Base-by-base conservation (phyloP, 2,797 vertebrate species). In the Emys orbicularis region DNA sequence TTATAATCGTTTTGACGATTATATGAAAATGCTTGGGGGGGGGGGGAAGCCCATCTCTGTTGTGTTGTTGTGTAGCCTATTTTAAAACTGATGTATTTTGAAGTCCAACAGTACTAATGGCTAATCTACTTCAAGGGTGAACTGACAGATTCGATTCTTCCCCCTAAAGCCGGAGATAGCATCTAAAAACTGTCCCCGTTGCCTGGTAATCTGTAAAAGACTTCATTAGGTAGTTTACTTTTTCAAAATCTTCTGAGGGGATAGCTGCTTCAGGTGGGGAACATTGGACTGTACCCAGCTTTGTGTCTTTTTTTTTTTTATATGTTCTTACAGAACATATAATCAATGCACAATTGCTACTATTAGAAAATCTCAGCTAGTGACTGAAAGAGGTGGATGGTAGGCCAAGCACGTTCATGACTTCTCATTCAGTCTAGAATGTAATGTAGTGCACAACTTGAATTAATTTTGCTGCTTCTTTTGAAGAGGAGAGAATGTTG, bases 401-500 rank as follows among this genome's bases (percentile, higher is more conserved):
- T 27, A 41, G n/a, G 16, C 15, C 23, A 57, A 6, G 25, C 8
- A 37, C 47, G 18, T 37, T 23, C 31, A 82, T 10, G 80, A 29
- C 27, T 49, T 44, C 65, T 41, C 34, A 18, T 18, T 72, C 65
- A 72, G 11, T 25, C 23, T 74, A 74, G 72, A 25, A 12, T 27
- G 72, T 7, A 50, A 50, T 34, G 1, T 87, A 56, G 41, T 84
- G 91, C 89, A 54, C 16, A 37, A 95, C 41, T 96, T 88, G 94
- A 68, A 3, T 96, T 95, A 96, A 95, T 49, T 56, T 95, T 56
- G 89, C 57, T 88, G 37, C 57, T 92, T 94, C 87, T 96, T 87
- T 92, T 92, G 1, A 1, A 99, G 99, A 79, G 99, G 99, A 13
- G 99, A 99, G 98, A 99, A 99, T 0, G 99, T 99, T 81, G 99